Evolutionary conservation across 2,113 vertebrate genomes (phyloP).

Genomic region (western clawed frog (Xenopus tropicalis)): DNA sequence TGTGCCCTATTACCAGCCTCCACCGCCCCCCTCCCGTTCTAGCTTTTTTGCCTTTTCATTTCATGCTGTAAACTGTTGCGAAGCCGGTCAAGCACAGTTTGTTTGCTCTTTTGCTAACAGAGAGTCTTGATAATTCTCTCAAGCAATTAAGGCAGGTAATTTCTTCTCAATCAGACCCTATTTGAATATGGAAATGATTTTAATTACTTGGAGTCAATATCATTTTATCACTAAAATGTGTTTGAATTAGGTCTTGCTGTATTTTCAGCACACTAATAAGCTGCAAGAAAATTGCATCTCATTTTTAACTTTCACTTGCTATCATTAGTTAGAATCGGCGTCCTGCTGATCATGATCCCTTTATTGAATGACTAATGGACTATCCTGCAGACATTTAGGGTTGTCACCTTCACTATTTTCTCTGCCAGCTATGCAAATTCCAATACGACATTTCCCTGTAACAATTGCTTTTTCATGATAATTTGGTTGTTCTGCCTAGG

Average conservation of each 20-base stretch:
- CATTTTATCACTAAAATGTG: conserved; percentile 64
- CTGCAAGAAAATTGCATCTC: conserved; percentile 50
- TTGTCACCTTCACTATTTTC: too few species aligned
- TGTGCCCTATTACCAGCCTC: too few species aligned
- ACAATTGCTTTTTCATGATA: too few species aligned
- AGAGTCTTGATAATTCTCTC: conserved; percentile 51
- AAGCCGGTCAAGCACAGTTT: conserved; percentile 43
- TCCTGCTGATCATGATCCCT: conserved; percentile 6
- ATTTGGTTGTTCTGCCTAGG: too few species aligned
- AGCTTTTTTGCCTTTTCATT: conserved; percentile 24
- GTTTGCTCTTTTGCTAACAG: conserved; percentile 49
- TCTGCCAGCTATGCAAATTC: too few species aligned
- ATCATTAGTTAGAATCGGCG: conserved; percentile 20
- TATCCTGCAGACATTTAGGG: not conserved
- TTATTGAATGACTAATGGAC: conserved; percentile 7
- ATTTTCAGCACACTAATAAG: conserved; percentile 53
- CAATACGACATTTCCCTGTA: too few species aligned
- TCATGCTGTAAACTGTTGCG: conserved; percentile 30
- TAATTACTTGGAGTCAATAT: conserved; percentile 77
- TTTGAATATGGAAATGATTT: conserved; percentile 79
- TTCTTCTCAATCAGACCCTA: conserved; percentile 69
- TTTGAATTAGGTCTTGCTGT: conserved; percentile 58
- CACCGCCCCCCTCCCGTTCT: not conserved
- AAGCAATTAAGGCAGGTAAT: conserved; percentile 65
- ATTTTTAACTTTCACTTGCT: fast-evolving